A percentile compares a stretch with the other conserved stretches of the same genome.
Evolutionary conservation across 2,113 vertebrate species (phyloP).

Genomic region (Miniopterus natalensis): DNA sequence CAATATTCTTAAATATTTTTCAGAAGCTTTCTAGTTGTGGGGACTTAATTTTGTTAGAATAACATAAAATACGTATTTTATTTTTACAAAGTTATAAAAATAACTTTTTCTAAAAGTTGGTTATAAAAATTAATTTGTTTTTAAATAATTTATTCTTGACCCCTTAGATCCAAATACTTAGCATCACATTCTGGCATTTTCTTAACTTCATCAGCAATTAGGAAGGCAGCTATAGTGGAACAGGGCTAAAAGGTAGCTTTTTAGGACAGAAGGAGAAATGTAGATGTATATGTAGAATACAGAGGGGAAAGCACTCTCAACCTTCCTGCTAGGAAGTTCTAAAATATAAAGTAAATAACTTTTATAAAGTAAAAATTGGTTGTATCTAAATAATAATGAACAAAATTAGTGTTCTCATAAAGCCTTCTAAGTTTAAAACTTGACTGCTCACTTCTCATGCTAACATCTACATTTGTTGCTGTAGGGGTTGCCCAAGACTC

Average conservation of each 20-base stretch:
- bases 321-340: constrained; percentile 43
- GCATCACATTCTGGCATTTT: not conserved
- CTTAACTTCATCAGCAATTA: constrained; percentile 36
- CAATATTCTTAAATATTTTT: not conserved
- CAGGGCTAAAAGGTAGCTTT: not conserved
- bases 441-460: not conserved
- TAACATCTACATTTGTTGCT: not conserved
- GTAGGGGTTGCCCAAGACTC: constrained; percentile 41
- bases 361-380: constrained; percentile 21
- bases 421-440: constrained; percentile 49
- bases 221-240: not conserved
- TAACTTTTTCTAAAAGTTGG: constrained; percentile 44
- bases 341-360: not conserved
- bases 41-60: constrained; percentile 37
- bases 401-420: constrained; percentile 5
- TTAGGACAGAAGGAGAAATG: constrained; percentile 25
- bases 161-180: not conserved
- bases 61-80: constrained; percentile 23
- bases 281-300: not conserved
- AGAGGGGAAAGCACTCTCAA: not conserved
- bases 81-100: constrained; percentile 38
- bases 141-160: constrained; percentile 41
- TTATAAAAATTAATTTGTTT: constrained; percentile 48
- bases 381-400: constrained; percentile 53
- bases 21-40: not conserved